phyloP scores from a whole-genome alignment of 2,797 vertebrate genomes.

The Sylvia borin region DNA sequence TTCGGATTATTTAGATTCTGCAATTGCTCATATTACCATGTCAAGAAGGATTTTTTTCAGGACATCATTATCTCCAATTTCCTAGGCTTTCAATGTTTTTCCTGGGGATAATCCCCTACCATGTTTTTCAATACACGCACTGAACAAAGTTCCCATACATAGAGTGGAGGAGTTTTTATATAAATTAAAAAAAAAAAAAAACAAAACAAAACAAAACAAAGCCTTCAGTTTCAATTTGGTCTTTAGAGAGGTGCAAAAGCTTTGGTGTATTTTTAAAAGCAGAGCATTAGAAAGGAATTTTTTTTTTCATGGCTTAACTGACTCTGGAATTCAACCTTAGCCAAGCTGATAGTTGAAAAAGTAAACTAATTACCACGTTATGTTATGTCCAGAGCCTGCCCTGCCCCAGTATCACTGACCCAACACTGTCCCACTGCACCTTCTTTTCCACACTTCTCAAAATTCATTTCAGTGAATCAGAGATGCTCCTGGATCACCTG shows the following conservation, averaged over 20 bases:
- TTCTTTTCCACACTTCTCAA: constrained; percentile 12
- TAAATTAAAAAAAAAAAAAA: background rate
- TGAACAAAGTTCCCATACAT: background rate
- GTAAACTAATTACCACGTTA: background rate
- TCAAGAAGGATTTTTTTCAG: background rate
- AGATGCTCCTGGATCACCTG: background rate
- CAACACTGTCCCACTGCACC: background rate
- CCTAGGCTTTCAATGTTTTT: background rate
- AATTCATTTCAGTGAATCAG: background rate
- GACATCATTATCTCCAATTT: background rate
- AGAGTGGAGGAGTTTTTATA: background rate
- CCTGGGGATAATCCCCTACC: background rate
- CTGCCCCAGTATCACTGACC: background rate
- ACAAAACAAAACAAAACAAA: background rate
- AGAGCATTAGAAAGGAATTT: background rate
- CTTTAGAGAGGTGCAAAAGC: background rate
- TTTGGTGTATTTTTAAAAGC: background rate
- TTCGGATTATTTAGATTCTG: background rate
- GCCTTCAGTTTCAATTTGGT: background rate
- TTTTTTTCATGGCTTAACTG: background rate
- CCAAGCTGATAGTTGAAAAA: constrained; percentile 32
- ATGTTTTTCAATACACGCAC: background rate
- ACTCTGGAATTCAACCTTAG: background rate
- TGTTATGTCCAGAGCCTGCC: background rate
- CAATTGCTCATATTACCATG: background rate